These are phyloP conservation scores for Acipenser oxyrinchus DNA, from an alignment of 2,797 vertebrate species.

Conservation along the genomic window DNA sequence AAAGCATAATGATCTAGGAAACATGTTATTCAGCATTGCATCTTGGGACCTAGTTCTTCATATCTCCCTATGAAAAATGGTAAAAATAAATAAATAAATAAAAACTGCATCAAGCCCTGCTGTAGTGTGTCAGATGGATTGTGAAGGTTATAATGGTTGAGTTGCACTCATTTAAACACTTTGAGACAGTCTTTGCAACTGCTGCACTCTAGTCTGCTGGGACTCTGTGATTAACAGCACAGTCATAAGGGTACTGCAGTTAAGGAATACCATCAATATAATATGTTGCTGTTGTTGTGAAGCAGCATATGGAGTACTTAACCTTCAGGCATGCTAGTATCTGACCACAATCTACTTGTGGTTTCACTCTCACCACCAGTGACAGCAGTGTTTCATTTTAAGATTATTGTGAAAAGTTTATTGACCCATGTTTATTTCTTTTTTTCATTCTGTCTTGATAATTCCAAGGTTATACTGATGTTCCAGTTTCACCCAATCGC, in stretches of 20 bases:
- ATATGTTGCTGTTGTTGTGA: constrained; percentile 11
- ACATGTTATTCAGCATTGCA: constrained; percentile 30
- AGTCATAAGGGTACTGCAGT: constrained; percentile 13
- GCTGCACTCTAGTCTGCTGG: not conserved
- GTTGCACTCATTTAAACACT: constrained; percentile 17
- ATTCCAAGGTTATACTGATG: constrained; percentile 51
- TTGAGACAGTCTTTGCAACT: constrained; percentile 2
- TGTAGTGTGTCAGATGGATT: constrained; percentile 20
- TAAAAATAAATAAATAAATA: constrained; percentile 19
- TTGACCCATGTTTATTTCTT: not conserved
- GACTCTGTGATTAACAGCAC: constrained; percentile 15
- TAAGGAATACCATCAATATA: constrained; percentile 17
- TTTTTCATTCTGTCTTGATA: constrained; percentile 39
- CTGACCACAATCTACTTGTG: constrained; percentile 19
- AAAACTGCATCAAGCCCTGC: constrained; percentile 28
- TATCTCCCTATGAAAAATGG: constrained; percentile 42
- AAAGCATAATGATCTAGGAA: constrained; percentile 23
- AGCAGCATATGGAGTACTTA: constrained; percentile 24
- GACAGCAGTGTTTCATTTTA: constrained; percentile 34
- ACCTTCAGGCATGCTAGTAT: constrained; percentile 31
- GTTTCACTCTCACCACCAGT: constrained; percentile 22
- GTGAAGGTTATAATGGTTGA: constrained; percentile 41
- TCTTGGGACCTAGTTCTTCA: constrained; percentile 32
- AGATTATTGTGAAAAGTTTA: constrained; percentile 5
- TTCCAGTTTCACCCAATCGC: too few relatives aligned